Evolutionary conservation across 53 echinoderm and acorn worm genomes (phyloP).

Genomic region (Luidia sarsii): DNA sequence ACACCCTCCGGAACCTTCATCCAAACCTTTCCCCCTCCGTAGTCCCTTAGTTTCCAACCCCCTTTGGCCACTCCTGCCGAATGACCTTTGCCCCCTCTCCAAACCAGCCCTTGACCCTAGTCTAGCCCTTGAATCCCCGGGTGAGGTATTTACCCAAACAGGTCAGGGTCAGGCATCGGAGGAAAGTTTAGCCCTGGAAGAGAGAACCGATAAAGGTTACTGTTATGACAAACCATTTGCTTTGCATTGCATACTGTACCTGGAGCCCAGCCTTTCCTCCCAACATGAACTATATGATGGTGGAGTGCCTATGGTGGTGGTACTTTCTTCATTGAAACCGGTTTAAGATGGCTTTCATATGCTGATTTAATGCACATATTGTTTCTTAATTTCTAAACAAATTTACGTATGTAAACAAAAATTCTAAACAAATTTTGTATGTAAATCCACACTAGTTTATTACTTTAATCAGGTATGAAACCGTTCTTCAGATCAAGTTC

Average conservation of each 20-base stretch:
- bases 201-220: conserved; percentile 28
- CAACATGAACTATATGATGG: background rate
- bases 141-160: conserved; percentile 58
- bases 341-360: too few species aligned
- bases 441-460: too few species aligned
- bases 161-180: conserved; percentile 6
- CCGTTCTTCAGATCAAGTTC: too few species aligned
- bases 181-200: background rate
- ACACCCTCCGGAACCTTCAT: background rate
- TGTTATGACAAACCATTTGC: background rate
- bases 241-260: background rate
- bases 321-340: background rate
- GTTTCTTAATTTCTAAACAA: too few species aligned
- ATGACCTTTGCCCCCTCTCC: conserved; percentile 27
- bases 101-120: conserved; percentile 29
- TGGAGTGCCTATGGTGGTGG: background rate
- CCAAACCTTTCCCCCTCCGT: background rate
- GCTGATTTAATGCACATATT: too few species aligned
- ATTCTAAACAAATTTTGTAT: too few species aligned
- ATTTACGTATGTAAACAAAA: too few species aligned
- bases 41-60: background rate
- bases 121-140: conserved; percentile 35
- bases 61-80: background rate
- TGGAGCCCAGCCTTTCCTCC: conserved; percentile 11
- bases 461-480: too few species aligned